phyloP scores from a whole-genome alignment of 1,140 invertebrate genomes.

The Ladona fulva region DNA sequence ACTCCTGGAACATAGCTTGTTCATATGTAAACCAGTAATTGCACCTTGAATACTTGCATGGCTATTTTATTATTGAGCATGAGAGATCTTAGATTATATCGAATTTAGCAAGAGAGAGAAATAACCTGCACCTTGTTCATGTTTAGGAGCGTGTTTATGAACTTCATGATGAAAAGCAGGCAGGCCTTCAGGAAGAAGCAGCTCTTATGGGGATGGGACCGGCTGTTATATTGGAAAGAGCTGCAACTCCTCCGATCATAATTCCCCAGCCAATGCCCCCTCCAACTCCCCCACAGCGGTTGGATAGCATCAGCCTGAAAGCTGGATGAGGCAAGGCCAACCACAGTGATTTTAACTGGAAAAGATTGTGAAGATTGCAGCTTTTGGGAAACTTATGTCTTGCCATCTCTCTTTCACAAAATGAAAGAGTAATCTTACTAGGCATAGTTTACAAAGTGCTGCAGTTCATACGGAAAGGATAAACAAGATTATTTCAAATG shows the following conservation, averaged over 20 bases:
- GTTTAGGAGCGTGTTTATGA: slow-evolving; percentile 20
- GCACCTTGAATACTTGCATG: too few species aligned
- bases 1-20: too few species aligned
- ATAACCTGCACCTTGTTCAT: not conserved
- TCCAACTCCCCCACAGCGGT: slow-evolving; percentile 20
- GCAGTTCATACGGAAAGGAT: not conserved
- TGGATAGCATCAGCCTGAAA: slow-evolving; percentile 21
- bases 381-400: not conserved
- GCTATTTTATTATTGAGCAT: too few species aligned
- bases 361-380: not conserved
- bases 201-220: not conserved
- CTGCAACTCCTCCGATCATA: slow-evolving; percentile 10
- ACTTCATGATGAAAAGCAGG: slow-evolving; percentile 19
- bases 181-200: slow-evolving; percentile 14
- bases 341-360: not conserved
- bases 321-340: slow-evolving; percentile 18
- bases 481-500: not conserved
- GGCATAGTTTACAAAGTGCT: not conserved
- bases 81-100: too few species aligned
- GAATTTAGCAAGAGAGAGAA: too few species aligned
- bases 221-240: slow-evolving; percentile 14
- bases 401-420: not conserved
- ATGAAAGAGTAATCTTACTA: not conserved
- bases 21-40: too few species aligned
- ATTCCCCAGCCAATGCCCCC: slow-evolving; percentile 14